Conservation (phyloP, 2,888 invertebrate species). For the Yponomeuta evonymella region DNA sequence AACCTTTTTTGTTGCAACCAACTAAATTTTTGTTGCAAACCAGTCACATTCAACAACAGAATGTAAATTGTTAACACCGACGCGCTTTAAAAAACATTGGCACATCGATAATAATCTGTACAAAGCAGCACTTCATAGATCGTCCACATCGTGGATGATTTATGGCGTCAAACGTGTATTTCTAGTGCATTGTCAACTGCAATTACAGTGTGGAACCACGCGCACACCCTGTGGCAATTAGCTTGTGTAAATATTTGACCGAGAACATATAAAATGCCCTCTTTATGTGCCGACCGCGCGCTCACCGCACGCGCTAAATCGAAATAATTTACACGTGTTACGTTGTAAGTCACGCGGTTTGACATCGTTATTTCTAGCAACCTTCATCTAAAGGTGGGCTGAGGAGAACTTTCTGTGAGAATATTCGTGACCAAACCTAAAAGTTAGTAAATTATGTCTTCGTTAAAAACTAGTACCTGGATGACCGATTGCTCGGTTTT, state of each 20-base stretch:
- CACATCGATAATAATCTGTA: neutral
- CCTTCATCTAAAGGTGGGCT: no score
- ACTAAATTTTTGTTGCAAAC: no score
- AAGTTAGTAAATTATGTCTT: no score
- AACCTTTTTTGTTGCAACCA: no score
- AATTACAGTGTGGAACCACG: conserved; percentile 21
- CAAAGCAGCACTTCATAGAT: neutral
- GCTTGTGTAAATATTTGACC: conserved; percentile 39
- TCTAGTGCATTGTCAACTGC: conserved; percentile 31
- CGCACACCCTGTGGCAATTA: conserved; percentile 31
- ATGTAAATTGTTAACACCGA: no score
- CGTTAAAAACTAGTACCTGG: no score
- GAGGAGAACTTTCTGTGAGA: no score
- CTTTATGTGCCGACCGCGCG: conserved; percentile 11
- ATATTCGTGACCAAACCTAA: no score
- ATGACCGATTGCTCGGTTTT: no score
- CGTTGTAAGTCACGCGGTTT: neutral
- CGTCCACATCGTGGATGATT: neutral
- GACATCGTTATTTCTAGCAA: neutral
- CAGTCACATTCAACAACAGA: no score
- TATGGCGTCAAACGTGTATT: neutral
- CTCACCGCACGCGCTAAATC: neutral
- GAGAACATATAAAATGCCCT: conserved; percentile 32
- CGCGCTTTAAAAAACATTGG: neutral
- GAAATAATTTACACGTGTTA: neutral